Evolutionary conservation across 2,888 invertebrate genomes (phyloP).

Genomic region (Melieria crassipennis): DNA sequence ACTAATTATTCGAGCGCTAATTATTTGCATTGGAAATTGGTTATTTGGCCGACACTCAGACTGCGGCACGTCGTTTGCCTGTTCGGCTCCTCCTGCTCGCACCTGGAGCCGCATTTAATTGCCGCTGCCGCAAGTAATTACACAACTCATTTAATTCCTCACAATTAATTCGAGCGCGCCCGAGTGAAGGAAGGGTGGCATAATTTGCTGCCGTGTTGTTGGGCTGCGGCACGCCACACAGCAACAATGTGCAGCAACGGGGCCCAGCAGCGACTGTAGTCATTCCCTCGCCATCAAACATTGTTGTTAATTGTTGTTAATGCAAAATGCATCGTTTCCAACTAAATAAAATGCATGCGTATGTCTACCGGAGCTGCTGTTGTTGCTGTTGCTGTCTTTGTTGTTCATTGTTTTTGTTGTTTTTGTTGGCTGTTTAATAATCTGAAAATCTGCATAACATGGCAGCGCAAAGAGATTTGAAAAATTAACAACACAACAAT

Average conservation of each 20-base stretch:
- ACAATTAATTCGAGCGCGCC: too few relatives aligned
- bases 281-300: constrained; percentile 12
- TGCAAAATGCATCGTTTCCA: too few relatives aligned
- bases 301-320: constrained; percentile 18
- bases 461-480: constrained; percentile 19
- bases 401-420: background rate
- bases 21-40: too few relatives aligned
- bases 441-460: constrained; percentile 34
- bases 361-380: constrained; percentile 21
- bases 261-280: constrained; percentile 11
- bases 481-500: constrained; percentile 32
- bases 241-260: background rate
- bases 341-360: constrained; percentile 22
- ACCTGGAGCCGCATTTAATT: too few relatives aligned
- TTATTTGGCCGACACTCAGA: too few relatives aligned
- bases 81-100: too few relatives aligned
- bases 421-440: constrained; percentile 24
- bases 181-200: too few relatives aligned
- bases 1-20: too few relatives aligned
- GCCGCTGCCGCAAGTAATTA: too few relatives aligned
- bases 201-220: too few relatives aligned
- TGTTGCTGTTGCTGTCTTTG: constrained; percentile 12
- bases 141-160: too few relatives aligned
- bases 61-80: too few relatives aligned
- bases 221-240: background rate